These are phyloP conservation scores for Ferdinandea cuprea DNA, from an alignment of 2,888 invertebrate genomes.

Conservation along the genomic window DNA sequence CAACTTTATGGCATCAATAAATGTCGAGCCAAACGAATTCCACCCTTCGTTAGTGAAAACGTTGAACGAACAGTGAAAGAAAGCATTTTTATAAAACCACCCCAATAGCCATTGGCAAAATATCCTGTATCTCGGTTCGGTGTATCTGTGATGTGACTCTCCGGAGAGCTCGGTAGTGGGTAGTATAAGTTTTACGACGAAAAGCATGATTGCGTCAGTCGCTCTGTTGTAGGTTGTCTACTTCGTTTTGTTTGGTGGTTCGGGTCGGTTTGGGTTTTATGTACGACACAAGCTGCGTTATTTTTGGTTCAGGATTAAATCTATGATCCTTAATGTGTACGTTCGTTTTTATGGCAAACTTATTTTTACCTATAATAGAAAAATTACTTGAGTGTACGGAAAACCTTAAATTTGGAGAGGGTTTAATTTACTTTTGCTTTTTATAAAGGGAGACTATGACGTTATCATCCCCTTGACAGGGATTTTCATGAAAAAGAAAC, in stretches of 20 bases:
- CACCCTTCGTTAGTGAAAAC: conserved; percentile 67
- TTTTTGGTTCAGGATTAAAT: conserved; percentile 69
- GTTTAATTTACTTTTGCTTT: conserved; percentile 47
- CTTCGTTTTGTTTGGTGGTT: conserved; percentile 25
- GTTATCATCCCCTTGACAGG: conserved; percentile 64
- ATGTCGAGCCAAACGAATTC: conserved; percentile 80
- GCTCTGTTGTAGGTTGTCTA: background rate
- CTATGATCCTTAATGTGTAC: conserved; percentile 60
- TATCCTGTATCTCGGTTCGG: conserved; percentile 31
- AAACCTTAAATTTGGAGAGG: conserved; percentile 38
- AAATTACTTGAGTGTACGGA: conserved; percentile 58
- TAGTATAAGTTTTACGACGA: conserved; percentile 57
- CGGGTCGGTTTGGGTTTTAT: conserved; percentile 13
- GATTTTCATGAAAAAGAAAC: conserved; percentile 57
- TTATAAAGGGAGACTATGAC: conserved; percentile 16
- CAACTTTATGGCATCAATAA: conserved; percentile 83
- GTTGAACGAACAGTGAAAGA: conserved; percentile 48
- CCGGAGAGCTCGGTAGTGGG: conserved; percentile 15
- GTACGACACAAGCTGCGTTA: conserved; percentile 56
- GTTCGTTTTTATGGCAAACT: conserved; percentile 63
- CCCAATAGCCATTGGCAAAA: conserved; percentile 64
- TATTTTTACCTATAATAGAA: conserved; percentile 73
- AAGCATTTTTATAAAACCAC: conserved; percentile 64
- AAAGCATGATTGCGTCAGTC: conserved; percentile 52
- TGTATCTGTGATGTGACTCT: conserved; percentile 18